Evolutionary conservation across 1,140 invertebrate genomes (phyloP), one percentile per base, ranked within the genome.

Genomic region (Goniozus legneri): DNA sequence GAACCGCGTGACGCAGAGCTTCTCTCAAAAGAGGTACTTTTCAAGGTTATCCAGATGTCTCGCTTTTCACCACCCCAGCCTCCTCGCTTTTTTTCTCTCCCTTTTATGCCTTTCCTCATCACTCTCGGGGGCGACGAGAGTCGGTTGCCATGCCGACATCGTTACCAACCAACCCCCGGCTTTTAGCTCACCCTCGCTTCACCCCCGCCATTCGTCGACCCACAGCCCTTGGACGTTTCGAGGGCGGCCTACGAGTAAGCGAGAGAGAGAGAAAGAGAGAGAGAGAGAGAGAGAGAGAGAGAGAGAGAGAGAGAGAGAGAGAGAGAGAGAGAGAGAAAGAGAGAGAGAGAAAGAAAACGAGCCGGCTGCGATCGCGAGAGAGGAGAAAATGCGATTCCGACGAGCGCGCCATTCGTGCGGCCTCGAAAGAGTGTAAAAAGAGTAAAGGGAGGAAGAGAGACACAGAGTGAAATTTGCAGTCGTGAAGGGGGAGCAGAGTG

Each of bases 341-440:
- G 32, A 14, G 32, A 33, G 8, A 8, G 32, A 33, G 32, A 37
- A 37, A 37, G 21, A 8, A 13, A 21, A 27, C 30, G 16, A 50
- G 52, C 27, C 37, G 47, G 48, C 55, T 58, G 58, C 55, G 52
- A 58, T 4, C 10, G 24, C 10, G 10, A 27, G 24, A 58, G 50
- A 46, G 46, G 58, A 58, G 55, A 60, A 65, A 65, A 65, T 62
- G 56, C 51, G 60, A 62, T 67, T 66, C 62, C 55, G n/a, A 49
- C 58, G 58, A 63, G 62, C n/a, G n/a, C 62, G 65, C 64, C 67
- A 69, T 69, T 69, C 58, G 54, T 65, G 22, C 56, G 54, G 38
- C 38, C 38, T 30, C 19, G 6, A 13, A 13, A 35, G 33, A 13
- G 33, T 16, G n/a, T n/a, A n/a, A n/a, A n/a, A n/a, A n/a, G 3